phyloP scores from a whole-genome alignment of 1,140 invertebrate species.

The Cyphomyrmex costatus region DNA sequence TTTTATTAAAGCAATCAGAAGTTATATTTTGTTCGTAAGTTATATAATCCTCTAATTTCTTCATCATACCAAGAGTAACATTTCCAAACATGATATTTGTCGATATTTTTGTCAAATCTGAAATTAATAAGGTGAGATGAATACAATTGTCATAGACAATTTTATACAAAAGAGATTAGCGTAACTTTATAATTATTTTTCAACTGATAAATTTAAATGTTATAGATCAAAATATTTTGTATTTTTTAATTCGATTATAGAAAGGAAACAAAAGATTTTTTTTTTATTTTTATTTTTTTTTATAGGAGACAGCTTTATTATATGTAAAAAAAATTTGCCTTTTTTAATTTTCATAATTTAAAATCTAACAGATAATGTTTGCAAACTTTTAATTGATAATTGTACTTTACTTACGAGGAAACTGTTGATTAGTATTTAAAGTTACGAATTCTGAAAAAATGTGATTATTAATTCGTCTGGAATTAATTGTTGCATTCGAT shows the following conservation, averaged over 20 bases:
- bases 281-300: not conserved
- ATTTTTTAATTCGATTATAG: not conserved
- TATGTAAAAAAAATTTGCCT: not conserved
- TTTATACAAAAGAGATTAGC: not conserved
- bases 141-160: not conserved
- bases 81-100: constrained; percentile 72
- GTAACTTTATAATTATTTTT: not conserved
- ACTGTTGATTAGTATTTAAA: constrained; percentile 74
- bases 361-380: not conserved
- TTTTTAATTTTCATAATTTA: not conserved
- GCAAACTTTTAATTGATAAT: not conserved
- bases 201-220: too few species aligned
- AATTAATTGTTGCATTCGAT: constrained; percentile 63
- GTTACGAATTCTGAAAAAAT: constrained; percentile 77
- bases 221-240: not conserved
- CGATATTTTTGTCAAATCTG: constrained; percentile 79
- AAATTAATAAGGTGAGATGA: constrained; percentile 32
- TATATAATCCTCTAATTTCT: constrained; percentile 60
- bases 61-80: constrained; percentile 65
- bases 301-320: not conserved
- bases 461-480: constrained; percentile 75
- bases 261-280: not conserved
- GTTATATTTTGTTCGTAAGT: constrained; percentile 16
- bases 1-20: constrained; percentile 67
- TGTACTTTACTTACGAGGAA: constrained; percentile 76